A percentile compares a stretch with the other conserved stretches of the same genome.
These are phyloP conservation scores for Phymanthus crucifer DNA, from an alignment of 92 coral and sea anemone species.

Conservation along the genomic window DNA sequence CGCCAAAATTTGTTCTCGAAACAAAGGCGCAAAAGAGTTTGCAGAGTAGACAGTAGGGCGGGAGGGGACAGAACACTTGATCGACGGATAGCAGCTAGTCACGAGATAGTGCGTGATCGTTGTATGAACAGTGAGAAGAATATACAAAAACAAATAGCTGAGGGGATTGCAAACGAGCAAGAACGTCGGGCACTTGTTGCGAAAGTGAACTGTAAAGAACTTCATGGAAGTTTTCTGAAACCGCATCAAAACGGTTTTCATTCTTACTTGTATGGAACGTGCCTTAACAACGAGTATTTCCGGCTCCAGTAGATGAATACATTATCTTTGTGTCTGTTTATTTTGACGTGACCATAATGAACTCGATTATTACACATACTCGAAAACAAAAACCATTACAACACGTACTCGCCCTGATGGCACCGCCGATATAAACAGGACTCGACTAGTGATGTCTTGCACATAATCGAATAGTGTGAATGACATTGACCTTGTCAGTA, in stretches of 20 bases:
- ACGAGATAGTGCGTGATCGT: background rate
- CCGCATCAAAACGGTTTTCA: background rate
- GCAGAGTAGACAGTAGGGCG: background rate
- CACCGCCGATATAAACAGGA: background rate
- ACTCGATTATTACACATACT: background rate
- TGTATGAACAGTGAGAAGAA: background rate
- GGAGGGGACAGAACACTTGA: background rate
- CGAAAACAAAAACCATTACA: background rate
- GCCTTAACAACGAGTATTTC: background rate
- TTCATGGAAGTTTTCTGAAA: too few relatives aligned
- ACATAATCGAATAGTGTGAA: background rate
- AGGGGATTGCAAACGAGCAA: too few relatives aligned
- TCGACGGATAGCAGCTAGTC: background rate
- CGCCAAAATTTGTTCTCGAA: background rate
- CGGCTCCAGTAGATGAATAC: background rate
- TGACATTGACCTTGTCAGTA: conserved; percentile 5
- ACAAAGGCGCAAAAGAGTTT: background rate
- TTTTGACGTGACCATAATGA: background rate
- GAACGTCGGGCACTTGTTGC: too few relatives aligned
- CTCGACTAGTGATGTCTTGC: background rate
- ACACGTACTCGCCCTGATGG: background rate
- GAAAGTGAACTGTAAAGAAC: too few relatives aligned
- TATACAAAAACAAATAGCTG: background rate
- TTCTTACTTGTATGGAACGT: background rate
- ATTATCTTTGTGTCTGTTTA: background rate